phyloP scores from a whole-genome alignment of 2,113 vertebrate genomes.

The Coreoperca whiteheadi region DNA sequence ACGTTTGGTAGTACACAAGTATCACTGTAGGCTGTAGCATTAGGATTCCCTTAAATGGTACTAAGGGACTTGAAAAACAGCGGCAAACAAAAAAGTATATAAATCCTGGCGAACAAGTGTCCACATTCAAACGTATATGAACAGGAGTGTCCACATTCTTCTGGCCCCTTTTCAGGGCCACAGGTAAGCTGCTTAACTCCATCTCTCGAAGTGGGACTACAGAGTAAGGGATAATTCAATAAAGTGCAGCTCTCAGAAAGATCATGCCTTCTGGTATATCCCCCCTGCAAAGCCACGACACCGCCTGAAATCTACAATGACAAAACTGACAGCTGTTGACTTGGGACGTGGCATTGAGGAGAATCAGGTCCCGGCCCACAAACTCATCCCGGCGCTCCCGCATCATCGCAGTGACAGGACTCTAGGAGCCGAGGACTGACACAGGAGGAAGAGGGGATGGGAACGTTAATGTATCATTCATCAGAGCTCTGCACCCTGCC shows the following conservation, averaged over 20 bases:
- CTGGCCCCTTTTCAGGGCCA: conserved; percentile 45
- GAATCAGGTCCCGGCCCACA: conserved; percentile 65
- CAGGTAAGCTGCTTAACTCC: conserved; percentile 79
- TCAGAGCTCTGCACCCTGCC: conserved; percentile 66
- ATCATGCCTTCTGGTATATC: conserved; percentile 56
- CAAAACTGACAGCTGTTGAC: conserved; percentile 79
- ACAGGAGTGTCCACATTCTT: neutral
- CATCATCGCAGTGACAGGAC: conserved; percentile 73
- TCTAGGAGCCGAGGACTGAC: conserved; percentile 42
- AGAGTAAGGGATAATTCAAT: conserved; percentile 72
- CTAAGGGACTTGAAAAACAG: neutral
- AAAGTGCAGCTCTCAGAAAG: conserved; percentile 69
- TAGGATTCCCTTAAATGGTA: neutral
- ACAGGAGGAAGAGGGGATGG: conserved; percentile 33
- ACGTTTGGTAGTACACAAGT: neutral
- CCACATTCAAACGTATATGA: neutral
- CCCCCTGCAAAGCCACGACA: conserved; percentile 45
- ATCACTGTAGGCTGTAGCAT: neutral
- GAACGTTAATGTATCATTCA: conserved; percentile 81
- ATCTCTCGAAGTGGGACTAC: conserved; percentile 62
- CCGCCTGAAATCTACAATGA: conserved; percentile 74
- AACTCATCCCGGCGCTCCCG: conserved; percentile 59
- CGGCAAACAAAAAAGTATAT: neutral
- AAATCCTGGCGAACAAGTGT: neutral
- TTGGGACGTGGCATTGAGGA: conserved; percentile 63